Base-by-base conservation (phyloP, 2,888 invertebrate species). In the Ligdia adustata region DNA sequence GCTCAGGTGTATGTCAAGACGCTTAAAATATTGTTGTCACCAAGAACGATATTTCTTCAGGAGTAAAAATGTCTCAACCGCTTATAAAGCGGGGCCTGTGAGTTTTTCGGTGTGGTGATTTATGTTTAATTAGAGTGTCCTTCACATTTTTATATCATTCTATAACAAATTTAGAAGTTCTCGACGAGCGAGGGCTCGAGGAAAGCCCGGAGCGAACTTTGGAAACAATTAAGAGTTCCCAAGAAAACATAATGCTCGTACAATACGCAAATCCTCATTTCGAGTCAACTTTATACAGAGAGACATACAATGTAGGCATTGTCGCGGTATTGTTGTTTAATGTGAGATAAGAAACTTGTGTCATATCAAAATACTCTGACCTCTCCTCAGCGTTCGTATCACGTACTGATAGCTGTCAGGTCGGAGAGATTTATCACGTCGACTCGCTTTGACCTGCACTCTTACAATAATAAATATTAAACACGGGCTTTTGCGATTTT, bases 91-190 rank as follows among this genome's bases (percentile, higher is more conserved):
- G 68, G 70, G 66, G 22, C 69, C 62, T 62, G 62, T 54, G 61
- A 76, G 72, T 78, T 82, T 80, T 76, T 75, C 73, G 63, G 63
- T 75, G 68, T 65, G 71, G 71, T 79, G 82, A 85, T 85, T 85
- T 85, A 85, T 85, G 82, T 79, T 82, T 82, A 83, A 82, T 86
- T 85, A 84, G 69, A 77, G 68, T 72, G 72, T 74, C 75, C 66
- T 72, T 73, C 70, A 74, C 72, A 74, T 80, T 81, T 81, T 77
- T 75, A 69, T 74, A 68, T 66, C 63, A 69, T 74, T 70, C 60
- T 57, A 53, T 67, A 73, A 75, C 71, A 60, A 76, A 75, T 76
- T 79, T 73, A 64, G 67, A 74, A 78, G 58, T 79, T 75, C 60
- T 53, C 64, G 64, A 62, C 60, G 28, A 42, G 33, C 15, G 59